A percentile compares a stretch with the other conserved stretches of the same genome.
Evolutionary conservation across 2,113 vertebrate species (phyloP).

Genomic region (Phrynocephalus versicolor): DNA sequence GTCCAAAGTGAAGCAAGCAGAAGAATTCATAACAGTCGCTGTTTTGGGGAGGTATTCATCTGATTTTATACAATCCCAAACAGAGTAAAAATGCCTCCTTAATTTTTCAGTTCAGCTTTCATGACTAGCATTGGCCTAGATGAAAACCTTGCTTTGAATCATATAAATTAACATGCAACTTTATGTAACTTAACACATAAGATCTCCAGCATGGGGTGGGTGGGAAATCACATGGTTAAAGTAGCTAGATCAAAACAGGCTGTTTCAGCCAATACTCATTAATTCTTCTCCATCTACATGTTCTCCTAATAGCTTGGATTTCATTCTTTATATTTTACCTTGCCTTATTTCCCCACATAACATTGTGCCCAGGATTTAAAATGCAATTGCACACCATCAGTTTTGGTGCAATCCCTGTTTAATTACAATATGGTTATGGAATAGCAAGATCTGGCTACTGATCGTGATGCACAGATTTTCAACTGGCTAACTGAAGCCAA

Average conservation of each 20-base stretch:
- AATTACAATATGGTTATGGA: neutral
- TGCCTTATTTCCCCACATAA: neutral
- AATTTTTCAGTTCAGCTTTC: neutral
- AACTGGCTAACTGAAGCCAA: neutral
- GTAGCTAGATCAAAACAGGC: neutral
- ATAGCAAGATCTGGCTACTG: neutral
- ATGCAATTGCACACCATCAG: neutral
- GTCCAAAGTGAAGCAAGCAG: neutral
- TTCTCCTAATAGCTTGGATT: neutral
- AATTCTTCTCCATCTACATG: neutral
- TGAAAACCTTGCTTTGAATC: neutral
- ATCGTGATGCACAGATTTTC: neutral
- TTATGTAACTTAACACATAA: neutral
- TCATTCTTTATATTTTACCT: neutral
- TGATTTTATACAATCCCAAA: neutral
- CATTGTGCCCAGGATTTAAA: neutral
- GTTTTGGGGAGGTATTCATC: neutral
- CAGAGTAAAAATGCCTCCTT: neutral
- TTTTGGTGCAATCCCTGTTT: neutral
- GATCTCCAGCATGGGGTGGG: neutral
- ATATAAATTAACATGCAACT: neutral
- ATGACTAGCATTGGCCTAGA: neutral
- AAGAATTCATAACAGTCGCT: neutral
- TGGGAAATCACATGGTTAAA: too few relatives aligned
- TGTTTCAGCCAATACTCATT: neutral